Conservation (phyloP, 2,888 invertebrate species). For the Imbricaverruca yamaguchii region DNA sequence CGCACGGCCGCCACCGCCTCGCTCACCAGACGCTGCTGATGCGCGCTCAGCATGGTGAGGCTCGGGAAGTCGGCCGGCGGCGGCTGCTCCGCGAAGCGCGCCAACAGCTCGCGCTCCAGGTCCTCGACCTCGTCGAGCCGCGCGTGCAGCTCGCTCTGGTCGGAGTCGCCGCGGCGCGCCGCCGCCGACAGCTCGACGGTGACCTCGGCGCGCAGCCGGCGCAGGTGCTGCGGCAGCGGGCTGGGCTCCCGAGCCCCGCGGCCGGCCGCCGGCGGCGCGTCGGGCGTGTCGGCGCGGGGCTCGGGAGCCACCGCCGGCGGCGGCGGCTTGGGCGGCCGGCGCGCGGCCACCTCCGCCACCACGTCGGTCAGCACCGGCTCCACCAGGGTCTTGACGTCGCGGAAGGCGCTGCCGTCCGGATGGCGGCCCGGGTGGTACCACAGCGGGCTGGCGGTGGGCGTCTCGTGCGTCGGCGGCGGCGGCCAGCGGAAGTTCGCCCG, state of each 20-base stretch:
- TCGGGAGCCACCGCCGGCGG: neutral
- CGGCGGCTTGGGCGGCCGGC: neutral
- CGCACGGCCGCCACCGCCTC: neutral
- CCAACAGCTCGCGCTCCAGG: neutral
- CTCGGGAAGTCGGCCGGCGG: neutral
- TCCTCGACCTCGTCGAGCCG: neutral
- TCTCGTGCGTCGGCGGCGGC: neutral
- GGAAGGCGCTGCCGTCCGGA: neutral
- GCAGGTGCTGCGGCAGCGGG: neutral
- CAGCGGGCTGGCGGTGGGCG: neutral
- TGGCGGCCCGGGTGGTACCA: neutral
- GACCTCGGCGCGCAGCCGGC: neutral
- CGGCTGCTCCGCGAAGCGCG: neutral
- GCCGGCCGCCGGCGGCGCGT: neutral
- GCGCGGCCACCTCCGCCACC: neutral
- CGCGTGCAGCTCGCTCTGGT: neutral
- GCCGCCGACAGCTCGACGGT: neutral
- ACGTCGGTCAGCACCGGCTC: neutral
- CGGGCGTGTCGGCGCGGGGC: neutral
- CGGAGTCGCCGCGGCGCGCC: neutral
- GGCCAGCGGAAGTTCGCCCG: neutral
- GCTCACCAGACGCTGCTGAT: neutral
- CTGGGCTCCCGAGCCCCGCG: no score
- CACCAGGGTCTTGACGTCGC: neutral
- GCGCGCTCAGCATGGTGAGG: neutral